Conservation (phyloP, 1,140 invertebrate species). For the Euwallacea fornicatus region DNA sequence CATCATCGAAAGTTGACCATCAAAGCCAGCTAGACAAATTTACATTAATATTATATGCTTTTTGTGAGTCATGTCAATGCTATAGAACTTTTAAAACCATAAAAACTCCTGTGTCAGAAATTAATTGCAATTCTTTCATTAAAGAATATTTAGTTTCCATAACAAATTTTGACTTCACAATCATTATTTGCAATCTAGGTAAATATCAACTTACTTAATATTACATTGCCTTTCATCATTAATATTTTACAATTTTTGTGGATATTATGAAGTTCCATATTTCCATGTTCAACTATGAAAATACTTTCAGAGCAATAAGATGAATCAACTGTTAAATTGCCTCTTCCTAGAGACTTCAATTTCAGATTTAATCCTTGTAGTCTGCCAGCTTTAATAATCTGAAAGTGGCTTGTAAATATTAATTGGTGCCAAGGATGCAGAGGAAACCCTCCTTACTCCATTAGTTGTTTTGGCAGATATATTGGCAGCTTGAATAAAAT, state of each 20-base stretch:
- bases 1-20: slow-evolving; percentile 37
- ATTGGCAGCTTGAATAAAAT: slow-evolving; percentile 37
- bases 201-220: slow-evolving; percentile 31
- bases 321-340: slow-evolving; percentile 39
- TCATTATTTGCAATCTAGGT: neutral
- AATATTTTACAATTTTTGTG: slow-evolving; percentile 43
- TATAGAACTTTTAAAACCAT: too few relatives aligned
- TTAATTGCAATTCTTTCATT: neutral
- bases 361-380: slow-evolving; percentile 38
- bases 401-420: slow-evolving; percentile 8
- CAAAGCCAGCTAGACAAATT: slow-evolving; percentile 41
- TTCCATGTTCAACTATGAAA: slow-evolving; percentile 40
- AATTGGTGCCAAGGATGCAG: neutral
- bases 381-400: slow-evolving; percentile 40
- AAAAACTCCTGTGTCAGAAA: too few relatives aligned
- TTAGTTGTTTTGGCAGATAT: slow-evolving; percentile 31
- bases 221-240: slow-evolving; percentile 39
- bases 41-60: too few relatives aligned
- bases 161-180: neutral
- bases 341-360: slow-evolving; percentile 33
- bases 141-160: neutral
- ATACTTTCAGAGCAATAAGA: slow-evolving; percentile 42
- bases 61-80: too few relatives aligned
- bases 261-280: slow-evolving; percentile 41
- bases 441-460: slow-evolving; percentile 38